Percentiles rank a stretch among this genome's conserved stretches.
These are phyloP conservation scores for Oscheius sp. DNA, from an alignment of 2,888 invertebrate species.

Conservation along the genomic window DNA sequence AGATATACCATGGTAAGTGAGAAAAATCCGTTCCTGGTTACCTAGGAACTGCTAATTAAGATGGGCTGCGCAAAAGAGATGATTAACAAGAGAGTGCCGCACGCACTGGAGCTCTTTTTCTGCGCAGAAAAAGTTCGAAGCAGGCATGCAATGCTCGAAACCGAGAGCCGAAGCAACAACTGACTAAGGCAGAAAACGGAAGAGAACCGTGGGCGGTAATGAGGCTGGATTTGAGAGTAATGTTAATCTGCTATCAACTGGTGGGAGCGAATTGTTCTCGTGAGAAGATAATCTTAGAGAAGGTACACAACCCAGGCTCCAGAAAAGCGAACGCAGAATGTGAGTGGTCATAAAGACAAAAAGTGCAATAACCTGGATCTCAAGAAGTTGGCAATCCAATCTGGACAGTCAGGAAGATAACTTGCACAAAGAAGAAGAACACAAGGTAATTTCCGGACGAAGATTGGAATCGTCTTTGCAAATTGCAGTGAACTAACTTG, in stretches of 20 bases:
- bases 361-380: constrained; percentile 1
- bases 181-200: background rate
- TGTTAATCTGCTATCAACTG: constrained; percentile 3
- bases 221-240: constrained; percentile 1
- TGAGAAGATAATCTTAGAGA: background rate
- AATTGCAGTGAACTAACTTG: background rate
- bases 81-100: constrained; percentile 15
- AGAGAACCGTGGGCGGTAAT: constrained; percentile 14
- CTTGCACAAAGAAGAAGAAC: too few species aligned
- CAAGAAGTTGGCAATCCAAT: constrained; percentile 7
- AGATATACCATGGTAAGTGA: constrained; percentile 54
- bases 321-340: background rate
- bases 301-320: background rate
- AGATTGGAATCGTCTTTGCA: background rate
- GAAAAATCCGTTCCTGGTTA: background rate
- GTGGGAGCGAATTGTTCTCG: background rate
- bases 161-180: background rate
- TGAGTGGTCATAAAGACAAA: constrained; percentile 20
- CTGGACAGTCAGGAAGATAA: background rate
- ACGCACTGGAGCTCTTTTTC: constrained; percentile 7
- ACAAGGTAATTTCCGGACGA: background rate
- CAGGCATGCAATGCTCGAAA: constrained; percentile 13
- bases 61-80: constrained; percentile 12
- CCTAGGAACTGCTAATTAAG: background rate
- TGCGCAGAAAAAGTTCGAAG: background rate